Evolutionary conservation across 1,140 invertebrate species (phyloP).

Genomic region (Drosophila pseudoobscura): DNA sequence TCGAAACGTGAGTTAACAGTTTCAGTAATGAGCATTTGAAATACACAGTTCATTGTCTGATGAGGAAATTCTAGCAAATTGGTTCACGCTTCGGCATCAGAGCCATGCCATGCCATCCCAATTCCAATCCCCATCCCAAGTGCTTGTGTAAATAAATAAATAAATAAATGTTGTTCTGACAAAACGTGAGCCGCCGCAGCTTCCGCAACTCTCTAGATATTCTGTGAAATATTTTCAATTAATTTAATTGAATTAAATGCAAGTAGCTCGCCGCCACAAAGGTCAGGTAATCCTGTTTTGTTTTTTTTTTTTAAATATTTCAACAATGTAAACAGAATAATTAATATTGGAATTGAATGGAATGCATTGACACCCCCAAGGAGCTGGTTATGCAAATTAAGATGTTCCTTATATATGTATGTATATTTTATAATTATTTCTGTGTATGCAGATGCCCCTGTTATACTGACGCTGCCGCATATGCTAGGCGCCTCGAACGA

Average conservation of each 20-base stretch:
- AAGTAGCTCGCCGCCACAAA: constrained; percentile 26
- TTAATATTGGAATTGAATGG: constrained; percentile 35
- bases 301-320: background rate
- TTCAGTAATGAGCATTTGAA: constrained; percentile 67
- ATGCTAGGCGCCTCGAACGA: constrained; percentile 85
- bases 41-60: constrained; percentile 37
- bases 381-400: constrained; percentile 56
- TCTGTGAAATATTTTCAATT: constrained; percentile 30
- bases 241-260: constrained; percentile 49
- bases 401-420: constrained; percentile 15
- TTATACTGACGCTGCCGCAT: constrained; percentile 86
- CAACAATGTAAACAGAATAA: constrained; percentile 54
- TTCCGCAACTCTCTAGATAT: constrained; percentile 36
- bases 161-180: constrained; percentile 46
- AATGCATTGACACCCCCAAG: constrained; percentile 39
- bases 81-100: constrained; percentile 42
- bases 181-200: constrained; percentile 38
- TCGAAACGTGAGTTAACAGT: constrained; percentile 74
- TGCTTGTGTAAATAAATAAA: constrained; percentile 51
- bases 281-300: constrained; percentile 48
- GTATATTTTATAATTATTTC: constrained; percentile 30
- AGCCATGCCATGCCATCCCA: constrained; percentile 29
- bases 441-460: constrained; percentile 83
- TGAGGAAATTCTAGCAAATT: constrained; percentile 72
- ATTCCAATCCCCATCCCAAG: constrained; percentile 27